A percentile compares a stretch with the other conserved stretches of the same genome.
phyloP scores from a whole-genome alignment of 2,113 vertebrate genomes.

The Cardinalis cardinalis region DNA sequence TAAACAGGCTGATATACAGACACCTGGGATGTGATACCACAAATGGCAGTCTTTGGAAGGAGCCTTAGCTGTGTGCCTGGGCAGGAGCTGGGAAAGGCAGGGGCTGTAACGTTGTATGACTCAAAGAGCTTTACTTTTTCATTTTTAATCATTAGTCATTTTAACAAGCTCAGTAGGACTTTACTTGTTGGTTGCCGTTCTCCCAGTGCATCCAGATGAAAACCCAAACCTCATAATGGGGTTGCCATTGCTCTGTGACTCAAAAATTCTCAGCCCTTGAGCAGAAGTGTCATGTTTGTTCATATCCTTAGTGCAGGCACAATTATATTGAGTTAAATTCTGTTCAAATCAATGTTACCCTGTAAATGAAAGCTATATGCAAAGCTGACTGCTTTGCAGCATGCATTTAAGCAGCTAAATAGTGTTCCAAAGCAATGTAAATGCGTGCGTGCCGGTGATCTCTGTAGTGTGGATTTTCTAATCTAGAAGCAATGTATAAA shows the following conservation, averaged over 20 bases:
- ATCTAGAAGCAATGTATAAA: background rate
- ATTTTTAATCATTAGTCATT: background rate
- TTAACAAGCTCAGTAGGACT: background rate
- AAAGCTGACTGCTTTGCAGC: background rate
- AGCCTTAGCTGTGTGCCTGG: background rate
- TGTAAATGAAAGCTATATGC: background rate
- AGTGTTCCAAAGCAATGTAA: background rate
- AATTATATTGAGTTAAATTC: background rate
- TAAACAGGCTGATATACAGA: background rate
- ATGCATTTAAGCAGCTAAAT: background rate
- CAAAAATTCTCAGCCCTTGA: background rate
- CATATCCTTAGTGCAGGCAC: background rate
- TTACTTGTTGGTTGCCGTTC: background rate
- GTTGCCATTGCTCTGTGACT: background rate
- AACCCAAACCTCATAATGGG: background rate
- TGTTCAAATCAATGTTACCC: background rate
- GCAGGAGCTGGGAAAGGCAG: background rate
- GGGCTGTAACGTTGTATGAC: background rate
- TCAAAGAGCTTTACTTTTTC: background rate
- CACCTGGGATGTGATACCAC: background rate
- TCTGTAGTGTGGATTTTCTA: background rate
- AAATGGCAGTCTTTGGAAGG: background rate
- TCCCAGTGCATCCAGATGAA: background rate
- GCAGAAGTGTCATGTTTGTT: background rate
- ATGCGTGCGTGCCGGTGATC: rapidly evolving